Conservation (phyloP, 2,888 invertebrate species). For the Apodemia duryi region DNA sequence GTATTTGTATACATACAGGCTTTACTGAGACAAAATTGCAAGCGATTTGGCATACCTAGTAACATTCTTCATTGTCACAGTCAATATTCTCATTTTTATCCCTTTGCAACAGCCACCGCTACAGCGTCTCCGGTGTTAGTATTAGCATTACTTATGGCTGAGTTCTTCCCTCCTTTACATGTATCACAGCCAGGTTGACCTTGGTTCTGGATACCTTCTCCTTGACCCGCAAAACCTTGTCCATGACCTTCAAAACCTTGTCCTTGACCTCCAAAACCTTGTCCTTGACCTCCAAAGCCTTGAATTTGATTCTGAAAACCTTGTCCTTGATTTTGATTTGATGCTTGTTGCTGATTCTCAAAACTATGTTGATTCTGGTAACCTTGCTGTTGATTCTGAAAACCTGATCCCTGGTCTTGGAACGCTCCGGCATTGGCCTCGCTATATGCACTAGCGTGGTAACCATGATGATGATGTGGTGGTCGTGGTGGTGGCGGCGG, state of each 20-base stretch:
- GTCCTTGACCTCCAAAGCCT: not conserved
- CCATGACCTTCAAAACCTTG: conserved; percentile 2
- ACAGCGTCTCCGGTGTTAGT: conserved; percentile 48
- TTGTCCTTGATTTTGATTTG: conserved; percentile 1
- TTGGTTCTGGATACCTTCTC: conserved; percentile 6
- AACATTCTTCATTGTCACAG: not conserved
- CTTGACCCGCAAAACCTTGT: conserved; percentile 1
- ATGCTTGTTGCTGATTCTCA: conserved; percentile 25
- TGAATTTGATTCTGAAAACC: not conserved
- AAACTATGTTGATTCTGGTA: not conserved
- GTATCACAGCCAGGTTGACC: conserved; percentile 26
- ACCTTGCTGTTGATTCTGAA: not conserved
- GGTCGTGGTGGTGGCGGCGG: conserved; percentile 13
- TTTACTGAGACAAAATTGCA: no score
- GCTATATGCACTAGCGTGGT: conserved; percentile 10
- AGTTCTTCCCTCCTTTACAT: conserved; percentile 32
- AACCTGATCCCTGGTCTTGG: not conserved
- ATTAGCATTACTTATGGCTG: conserved; percentile 48
- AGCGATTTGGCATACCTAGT: no score
- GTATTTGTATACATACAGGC: no score
- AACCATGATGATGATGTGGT: not conserved
- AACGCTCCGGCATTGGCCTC: conserved; percentile 4
- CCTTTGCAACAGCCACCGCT: conserved; percentile 48
- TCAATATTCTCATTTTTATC: not conserved
- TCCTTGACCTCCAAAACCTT: conserved; percentile 6